Evolutionary conservation across 2,113 vertebrate species (phyloP).

Genomic region (Strigops habroptila): DNA sequence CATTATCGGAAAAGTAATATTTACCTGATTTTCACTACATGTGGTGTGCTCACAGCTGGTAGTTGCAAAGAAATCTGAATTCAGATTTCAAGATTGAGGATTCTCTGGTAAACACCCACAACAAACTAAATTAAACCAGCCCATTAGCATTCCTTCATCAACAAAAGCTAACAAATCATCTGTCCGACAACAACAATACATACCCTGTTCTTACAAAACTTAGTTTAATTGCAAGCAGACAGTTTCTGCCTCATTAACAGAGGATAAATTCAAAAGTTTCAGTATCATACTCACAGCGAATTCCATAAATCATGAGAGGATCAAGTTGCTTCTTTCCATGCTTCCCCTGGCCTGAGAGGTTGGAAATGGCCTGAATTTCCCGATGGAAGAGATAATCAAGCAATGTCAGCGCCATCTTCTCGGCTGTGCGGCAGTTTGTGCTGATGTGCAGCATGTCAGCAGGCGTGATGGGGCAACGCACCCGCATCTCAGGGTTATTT

Average conservation of each 20-base stretch:
- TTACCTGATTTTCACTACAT: not conserved
- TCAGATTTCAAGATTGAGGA: not conserved
- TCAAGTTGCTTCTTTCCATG: slow-evolving; percentile 98
- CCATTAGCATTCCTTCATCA: not conserved
- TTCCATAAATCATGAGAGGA: slow-evolving; percentile 97
- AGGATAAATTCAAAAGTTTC: not conserved
- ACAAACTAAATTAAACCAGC: not conserved
- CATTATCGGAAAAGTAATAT: not conserved
- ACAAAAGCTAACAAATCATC: not conserved
- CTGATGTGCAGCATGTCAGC: slow-evolving; percentile 96
- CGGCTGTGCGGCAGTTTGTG: slow-evolving; percentile 93
- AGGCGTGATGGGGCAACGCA: slow-evolving; percentile 90
- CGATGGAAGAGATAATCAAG: slow-evolving; percentile 97
- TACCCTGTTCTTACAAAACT: not conserved
- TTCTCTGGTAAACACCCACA: not conserved
- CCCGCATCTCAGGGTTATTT: slow-evolving; percentile 92
- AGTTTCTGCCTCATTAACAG: not conserved
- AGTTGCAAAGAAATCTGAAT: not conserved
- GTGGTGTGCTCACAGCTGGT: not conserved
- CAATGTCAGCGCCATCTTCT: slow-evolving; percentile 96
- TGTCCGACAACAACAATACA: not conserved
- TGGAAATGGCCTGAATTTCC: slow-evolving; percentile 96
- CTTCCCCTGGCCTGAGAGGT: slow-evolving; percentile 95
- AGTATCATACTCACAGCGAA: slow-evolving; percentile 86
- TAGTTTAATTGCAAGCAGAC: not conserved